phyloP scores from a whole-genome alignment of 2,888 invertebrate species.

The Patella pellucida region DNA sequence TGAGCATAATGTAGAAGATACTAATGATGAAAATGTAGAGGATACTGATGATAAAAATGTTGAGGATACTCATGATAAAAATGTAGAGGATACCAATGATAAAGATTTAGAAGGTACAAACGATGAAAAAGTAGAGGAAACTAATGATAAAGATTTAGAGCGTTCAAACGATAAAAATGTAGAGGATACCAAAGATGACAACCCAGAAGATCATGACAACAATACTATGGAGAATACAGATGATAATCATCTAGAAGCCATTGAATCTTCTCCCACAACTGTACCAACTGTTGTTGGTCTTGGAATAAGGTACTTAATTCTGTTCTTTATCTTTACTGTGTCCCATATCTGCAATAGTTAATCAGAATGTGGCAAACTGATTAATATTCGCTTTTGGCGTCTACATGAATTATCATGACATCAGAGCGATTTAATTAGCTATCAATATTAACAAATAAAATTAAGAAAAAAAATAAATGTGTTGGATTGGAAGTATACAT shows the following conservation, averaged over 20 bases:
- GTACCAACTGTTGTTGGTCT: slow-evolving; percentile 3
- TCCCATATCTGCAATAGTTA: too few species aligned
- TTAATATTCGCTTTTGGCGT: too few species aligned
- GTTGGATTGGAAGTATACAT: too few species aligned
- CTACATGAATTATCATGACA: too few species aligned
- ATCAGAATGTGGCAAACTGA: too few species aligned
- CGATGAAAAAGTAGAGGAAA: background rate
- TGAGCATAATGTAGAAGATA: background rate
- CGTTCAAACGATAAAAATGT: background rate
- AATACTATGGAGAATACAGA: background rate
- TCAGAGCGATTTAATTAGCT: too few species aligned
- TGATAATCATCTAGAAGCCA: background rate
- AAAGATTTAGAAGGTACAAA: background rate
- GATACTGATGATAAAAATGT: background rate
- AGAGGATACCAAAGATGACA: background rate
- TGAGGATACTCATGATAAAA: background rate
- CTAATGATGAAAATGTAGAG: background rate
- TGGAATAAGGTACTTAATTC: background rate
- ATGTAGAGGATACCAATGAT: background rate
- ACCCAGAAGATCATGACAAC: background rate
- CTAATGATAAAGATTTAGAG: slow-evolving; percentile 6
- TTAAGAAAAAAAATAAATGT: too few species aligned
- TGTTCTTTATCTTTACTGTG: too few species aligned
- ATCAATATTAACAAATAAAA: too few species aligned
- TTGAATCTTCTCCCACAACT: background rate